Conservation (phyloP, 2,888 invertebrate genomes). For the Bursaphelenchus okinawaensis region DNA sequence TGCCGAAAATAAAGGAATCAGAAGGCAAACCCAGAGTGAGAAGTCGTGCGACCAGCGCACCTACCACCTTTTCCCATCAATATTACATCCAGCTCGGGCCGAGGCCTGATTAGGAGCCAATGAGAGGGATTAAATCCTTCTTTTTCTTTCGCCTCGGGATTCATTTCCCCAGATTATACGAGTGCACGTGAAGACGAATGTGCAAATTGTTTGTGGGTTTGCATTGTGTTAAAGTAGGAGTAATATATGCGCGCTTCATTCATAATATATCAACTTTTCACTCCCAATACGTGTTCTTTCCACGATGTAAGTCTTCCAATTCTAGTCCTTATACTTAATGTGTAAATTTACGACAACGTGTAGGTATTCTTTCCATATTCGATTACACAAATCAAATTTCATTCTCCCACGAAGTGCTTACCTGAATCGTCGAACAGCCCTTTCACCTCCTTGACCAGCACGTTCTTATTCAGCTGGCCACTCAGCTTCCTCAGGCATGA, state of each 20-base stretch:
- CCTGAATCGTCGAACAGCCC: constrained; percentile 14
- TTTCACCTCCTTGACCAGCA: constrained; percentile 6
- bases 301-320: no score
- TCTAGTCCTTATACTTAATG: no score
- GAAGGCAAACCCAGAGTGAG: background rate
- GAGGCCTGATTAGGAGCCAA: background rate
- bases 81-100: background rate
- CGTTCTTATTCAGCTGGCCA: constrained; percentile 9
- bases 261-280: no score
- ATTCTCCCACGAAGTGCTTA: no score
- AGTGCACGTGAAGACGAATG: no score
- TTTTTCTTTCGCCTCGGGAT: background rate
- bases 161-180: background rate
- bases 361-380: no score
- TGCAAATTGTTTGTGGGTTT: no score
- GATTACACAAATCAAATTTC: no score
- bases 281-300: no score
- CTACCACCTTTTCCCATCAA: background rate
- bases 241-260: background rate
- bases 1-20: background rate
- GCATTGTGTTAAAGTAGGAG: no score
- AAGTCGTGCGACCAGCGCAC: background rate
- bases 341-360: no score
- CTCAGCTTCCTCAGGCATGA: constrained; percentile 12
- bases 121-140: background rate